phyloP scores from a whole-genome alignment of 2,113 vertebrate genomes.

The Ciconia stormi region DNA sequence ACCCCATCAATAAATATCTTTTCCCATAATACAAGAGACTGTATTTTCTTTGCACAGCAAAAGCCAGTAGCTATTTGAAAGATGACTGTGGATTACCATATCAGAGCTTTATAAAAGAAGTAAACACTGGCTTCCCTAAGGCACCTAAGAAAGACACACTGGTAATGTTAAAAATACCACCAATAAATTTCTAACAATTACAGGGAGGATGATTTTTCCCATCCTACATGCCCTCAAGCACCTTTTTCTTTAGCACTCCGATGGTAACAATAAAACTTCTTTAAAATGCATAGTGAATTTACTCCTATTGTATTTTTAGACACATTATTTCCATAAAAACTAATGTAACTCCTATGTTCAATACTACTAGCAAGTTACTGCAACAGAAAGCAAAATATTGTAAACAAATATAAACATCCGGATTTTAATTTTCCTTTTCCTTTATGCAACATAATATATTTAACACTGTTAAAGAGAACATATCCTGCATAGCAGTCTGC shows the following conservation, averaged over 20 bases:
- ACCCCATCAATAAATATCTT: not conserved
- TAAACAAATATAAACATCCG: not conserved
- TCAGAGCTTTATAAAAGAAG: constrained; percentile 35
- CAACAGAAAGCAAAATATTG: not conserved
- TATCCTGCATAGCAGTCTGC: not conserved
- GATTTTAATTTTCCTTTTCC: not conserved
- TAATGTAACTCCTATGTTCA: not conserved
- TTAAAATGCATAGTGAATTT: not conserved
- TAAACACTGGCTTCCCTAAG: constrained; percentile 48
- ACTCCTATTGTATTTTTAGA: not conserved
- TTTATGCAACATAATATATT: not conserved
- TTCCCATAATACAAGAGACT: not conserved
- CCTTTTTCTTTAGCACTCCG: not conserved
- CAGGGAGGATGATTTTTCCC: not conserved
- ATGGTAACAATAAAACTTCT: not conserved
- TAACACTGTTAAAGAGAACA: not conserved
- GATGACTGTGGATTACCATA: constrained; percentile 34
- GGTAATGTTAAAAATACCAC: constrained; percentile 40
- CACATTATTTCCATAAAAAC: not conserved
- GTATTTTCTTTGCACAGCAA: not conserved
- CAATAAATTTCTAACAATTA: constrained; percentile 40
- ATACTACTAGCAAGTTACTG: not conserved
- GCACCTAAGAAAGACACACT: not conserved
- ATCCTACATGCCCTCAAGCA: not conserved
- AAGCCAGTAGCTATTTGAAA: constrained; percentile 13